Conservation (phyloP, 2,113 vertebrate species). For the Panurus biarmicus region DNA sequence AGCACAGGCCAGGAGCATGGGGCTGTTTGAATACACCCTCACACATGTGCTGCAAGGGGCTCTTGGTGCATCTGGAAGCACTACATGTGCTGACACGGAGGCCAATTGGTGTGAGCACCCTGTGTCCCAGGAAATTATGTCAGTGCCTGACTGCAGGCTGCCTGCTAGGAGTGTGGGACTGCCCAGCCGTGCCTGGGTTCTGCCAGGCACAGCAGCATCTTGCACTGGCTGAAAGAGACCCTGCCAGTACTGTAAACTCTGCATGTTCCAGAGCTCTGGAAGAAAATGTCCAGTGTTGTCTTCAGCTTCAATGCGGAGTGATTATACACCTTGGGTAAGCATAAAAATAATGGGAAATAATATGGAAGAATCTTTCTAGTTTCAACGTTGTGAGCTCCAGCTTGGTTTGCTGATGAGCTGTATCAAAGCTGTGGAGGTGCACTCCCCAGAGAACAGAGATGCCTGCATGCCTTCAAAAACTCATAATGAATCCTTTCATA, state of each 20-base stretch:
- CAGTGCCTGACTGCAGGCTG: not conserved
- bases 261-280: not conserved
- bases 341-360: not conserved
- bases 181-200: not conserved
- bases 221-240: not conserved
- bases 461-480: not conserved
- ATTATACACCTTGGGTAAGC: not conserved
- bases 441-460: not conserved
- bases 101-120: not conserved
- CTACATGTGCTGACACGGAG: rapidly evolving
- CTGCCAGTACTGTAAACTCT: not conserved
- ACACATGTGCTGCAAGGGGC: not conserved
- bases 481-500: not conserved
- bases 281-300: not conserved
- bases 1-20: not conserved
- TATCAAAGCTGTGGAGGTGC: not conserved
- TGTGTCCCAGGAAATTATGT: not conserved
- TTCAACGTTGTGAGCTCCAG: not conserved
- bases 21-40: not conserved
- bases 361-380: not conserved
- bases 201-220: not conserved
- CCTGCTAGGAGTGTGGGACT: not conserved
- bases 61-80: not conserved
- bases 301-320: not conserved
- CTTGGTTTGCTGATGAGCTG: not conserved